phyloP scores from a whole-genome alignment of 2,797 vertebrate species.

The Heterohyrax brucei region DNA sequence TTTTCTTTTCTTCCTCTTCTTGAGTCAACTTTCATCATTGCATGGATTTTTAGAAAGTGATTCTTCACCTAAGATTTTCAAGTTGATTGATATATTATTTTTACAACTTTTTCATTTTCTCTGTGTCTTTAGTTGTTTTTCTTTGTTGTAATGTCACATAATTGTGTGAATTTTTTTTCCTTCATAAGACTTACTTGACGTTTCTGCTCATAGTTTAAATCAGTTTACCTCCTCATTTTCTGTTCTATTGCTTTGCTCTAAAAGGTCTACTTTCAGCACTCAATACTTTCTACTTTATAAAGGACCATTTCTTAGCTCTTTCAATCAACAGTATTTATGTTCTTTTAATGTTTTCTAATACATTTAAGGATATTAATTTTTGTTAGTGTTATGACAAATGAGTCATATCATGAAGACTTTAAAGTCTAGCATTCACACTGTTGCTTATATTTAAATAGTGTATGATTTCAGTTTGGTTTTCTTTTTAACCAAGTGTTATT shows the following conservation, averaged over 20 bases:
- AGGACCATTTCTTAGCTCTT: slow-evolving; percentile 16
- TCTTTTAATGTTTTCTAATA: slow-evolving; percentile 56
- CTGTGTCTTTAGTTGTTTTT: background rate
- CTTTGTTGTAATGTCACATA: background rate
- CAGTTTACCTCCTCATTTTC: slow-evolving; percentile 18
- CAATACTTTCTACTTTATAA: background rate
- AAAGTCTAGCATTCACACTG: background rate
- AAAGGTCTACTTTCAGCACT: slow-evolving; percentile 39
- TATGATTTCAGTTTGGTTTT: slow-evolving; percentile 54
- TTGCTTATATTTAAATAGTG: slow-evolving; percentile 25
- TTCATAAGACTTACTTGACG: background rate
- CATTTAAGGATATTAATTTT: slow-evolving; percentile 34
- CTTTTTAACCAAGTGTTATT: slow-evolving; percentile 20
- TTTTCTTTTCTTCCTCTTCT: slow-evolving; percentile 45
- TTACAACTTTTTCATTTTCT: slow-evolving; percentile 17
- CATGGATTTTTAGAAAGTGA: slow-evolving; percentile 59
- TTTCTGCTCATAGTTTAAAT: slow-evolving; percentile 26
- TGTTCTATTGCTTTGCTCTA: background rate
- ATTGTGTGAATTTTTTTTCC: background rate
- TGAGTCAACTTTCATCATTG: slow-evolving; percentile 46
- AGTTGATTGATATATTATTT: background rate
- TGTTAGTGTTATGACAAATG: background rate
- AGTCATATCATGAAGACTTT: background rate
- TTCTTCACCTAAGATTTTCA: background rate
- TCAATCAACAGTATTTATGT: background rate